Evolutionary conservation across 2,797 vertebrate genomes (phyloP).

Genomic region (Pelobates cultripes): DNA sequence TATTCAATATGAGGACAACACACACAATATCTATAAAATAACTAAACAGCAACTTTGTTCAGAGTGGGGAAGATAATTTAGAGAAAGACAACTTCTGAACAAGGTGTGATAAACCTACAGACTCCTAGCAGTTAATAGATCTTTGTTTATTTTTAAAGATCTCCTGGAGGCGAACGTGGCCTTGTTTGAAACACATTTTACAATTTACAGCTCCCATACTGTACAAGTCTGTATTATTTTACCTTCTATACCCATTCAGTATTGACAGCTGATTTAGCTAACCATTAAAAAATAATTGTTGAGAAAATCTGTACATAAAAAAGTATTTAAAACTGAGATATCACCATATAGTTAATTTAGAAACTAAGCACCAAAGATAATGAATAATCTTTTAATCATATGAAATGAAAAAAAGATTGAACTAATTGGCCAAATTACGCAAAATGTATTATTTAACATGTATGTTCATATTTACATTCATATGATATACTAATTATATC

Average conservation of each 20-base stretch:
- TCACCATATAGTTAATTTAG: background rate
- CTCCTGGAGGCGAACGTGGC: too few relatives aligned
- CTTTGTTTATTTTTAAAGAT: too few relatives aligned
- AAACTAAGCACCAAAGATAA: background rate
- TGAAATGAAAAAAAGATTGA: background rate
- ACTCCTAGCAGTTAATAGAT: too few relatives aligned
- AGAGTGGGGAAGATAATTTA: too few relatives aligned
- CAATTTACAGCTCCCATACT: too few relatives aligned
- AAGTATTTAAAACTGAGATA: too few relatives aligned
- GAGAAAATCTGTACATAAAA: background rate
- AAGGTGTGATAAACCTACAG: too few relatives aligned
- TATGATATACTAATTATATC: background rate
- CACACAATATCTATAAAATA: too few relatives aligned
- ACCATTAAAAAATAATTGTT: background rate
- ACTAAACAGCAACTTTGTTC: too few relatives aligned
- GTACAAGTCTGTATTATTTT: background rate
- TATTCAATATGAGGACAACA: too few relatives aligned
- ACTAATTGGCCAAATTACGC: background rate
- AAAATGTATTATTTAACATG: background rate
- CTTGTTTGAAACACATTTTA: too few relatives aligned
- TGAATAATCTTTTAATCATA: background rate
- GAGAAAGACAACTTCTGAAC: too few relatives aligned
- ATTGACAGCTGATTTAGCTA: background rate
- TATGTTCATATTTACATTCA: constrained; percentile 30
- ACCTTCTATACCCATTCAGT: background rate